A percentile compares a stretch with the other conserved stretches of the same genome.
These are phyloP conservation scores for Ashinkailepas kermadecensis DNA, from an alignment of 2,888 invertebrate genomes.

Conservation along the genomic window DNA sequence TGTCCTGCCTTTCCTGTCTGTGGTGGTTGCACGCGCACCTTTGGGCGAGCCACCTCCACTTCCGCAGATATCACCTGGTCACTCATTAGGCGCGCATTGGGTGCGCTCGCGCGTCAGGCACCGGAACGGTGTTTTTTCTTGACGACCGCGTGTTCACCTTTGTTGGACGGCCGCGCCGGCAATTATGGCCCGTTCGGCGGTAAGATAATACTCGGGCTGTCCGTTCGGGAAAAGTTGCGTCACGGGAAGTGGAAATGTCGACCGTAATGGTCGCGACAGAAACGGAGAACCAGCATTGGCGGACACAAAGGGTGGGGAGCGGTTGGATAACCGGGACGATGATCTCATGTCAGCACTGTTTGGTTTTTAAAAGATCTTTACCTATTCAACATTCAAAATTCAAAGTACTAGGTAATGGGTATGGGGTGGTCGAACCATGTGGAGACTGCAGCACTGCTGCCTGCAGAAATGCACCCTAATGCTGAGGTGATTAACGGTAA, in stretches of 20 bases:
- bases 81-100: not conserved
- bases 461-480: no score
- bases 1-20: not conserved
- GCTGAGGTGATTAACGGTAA: no score
- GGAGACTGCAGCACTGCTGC: no score
- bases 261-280: not conserved
- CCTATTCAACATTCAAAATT: no score
- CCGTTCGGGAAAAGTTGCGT: not conserved
- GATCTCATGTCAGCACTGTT: no score
- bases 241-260: not conserved
- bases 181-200: not conserved
- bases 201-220: not conserved
- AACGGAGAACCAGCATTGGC: no score
- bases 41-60: not conserved
- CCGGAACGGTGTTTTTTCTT: conserved; percentile 1
- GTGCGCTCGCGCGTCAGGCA: not conserved
- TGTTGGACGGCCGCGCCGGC: not conserved
- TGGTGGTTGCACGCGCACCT: not conserved
- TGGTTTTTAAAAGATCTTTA: no score
- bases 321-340: no score
- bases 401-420: no score
- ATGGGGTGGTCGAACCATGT: no score
- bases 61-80: conserved; percentile 6
- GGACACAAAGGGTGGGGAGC: no score
- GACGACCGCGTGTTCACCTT: not conserved